phyloP scores from a whole-genome alignment of 2,113 vertebrate species.

The Tricholaema leucomelas region DNA sequence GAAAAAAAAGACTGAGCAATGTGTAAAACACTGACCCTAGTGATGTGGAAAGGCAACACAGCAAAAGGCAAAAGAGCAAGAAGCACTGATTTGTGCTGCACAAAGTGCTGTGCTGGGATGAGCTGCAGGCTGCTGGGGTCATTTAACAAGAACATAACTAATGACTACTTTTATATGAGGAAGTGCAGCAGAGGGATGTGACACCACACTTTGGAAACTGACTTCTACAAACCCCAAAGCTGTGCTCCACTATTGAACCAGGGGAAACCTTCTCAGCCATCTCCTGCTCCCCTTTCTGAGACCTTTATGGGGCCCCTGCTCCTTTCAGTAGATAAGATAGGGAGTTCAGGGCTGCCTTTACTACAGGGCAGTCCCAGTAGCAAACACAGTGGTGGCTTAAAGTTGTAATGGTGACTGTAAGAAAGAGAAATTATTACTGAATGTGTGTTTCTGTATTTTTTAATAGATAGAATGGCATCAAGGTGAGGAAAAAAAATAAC shows the following conservation, averaged over 20 bases:
- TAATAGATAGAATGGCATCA: background rate
- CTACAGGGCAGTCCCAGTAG: background rate
- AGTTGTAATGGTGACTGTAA: background rate
- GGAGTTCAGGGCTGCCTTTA: background rate
- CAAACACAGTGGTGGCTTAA: background rate
- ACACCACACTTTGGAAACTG: background rate
- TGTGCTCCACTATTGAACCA: background rate
- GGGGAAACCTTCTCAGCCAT: background rate
- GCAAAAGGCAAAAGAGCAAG: background rate
- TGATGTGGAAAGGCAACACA: background rate
- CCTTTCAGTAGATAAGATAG: background rate
- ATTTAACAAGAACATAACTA: background rate
- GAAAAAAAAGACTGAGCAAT: background rate
- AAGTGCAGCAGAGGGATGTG: rapidly evolving
- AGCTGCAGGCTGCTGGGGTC: background rate
- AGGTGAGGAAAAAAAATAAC: background rate
- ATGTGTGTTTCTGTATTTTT: background rate
- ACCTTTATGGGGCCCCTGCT: background rate
- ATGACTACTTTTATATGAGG: background rate
- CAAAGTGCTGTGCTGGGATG: background rate
- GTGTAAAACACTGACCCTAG: background rate
- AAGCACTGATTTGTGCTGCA: background rate
- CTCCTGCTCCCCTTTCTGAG: background rate
- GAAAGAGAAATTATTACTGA: background rate
- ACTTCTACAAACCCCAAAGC: background rate